Evolutionary conservation across 92 coral and sea anemone species (phyloP).

Genomic region (Pocillopora meandrina): DNA sequence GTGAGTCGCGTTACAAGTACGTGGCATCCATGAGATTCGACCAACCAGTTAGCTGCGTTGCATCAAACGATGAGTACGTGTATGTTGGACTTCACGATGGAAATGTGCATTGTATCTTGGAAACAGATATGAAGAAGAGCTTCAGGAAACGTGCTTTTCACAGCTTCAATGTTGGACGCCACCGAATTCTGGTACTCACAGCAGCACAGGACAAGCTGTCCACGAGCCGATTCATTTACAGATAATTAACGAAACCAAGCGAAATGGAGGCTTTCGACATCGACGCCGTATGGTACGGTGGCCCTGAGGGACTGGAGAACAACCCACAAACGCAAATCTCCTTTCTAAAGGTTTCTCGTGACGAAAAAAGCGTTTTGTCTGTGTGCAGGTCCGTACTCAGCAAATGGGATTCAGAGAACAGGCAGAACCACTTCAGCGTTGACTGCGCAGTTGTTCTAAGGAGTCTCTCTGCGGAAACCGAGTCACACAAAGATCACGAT

Average conservation of each 20-base stretch:
- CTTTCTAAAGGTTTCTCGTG: conserved; percentile 59
- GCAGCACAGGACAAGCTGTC: conserved; percentile 72
- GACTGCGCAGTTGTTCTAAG: conserved; percentile 71
- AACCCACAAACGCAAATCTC: conserved; percentile 80
- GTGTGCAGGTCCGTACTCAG: conserved; percentile 82
- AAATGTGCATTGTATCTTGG: conserved; percentile 66
- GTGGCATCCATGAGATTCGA: conserved; percentile 58
- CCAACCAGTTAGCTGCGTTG: conserved; percentile 73
- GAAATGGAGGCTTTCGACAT: conserved; percentile 91
- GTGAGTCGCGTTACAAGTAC: conserved; percentile 56
- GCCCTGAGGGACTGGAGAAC: conserved; percentile 67
- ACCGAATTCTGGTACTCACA: conserved; percentile 66
- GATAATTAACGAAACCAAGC: conserved; percentile 70
- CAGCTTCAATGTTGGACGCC: conserved; percentile 68
- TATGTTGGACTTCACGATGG: conserved; percentile 89
- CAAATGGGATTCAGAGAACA: conserved; percentile 76
- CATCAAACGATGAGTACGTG: conserved; percentile 77
- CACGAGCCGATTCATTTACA: conserved; percentile 79
- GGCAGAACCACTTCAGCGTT: conserved; percentile 68
- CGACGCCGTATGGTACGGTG: conserved; percentile 93
- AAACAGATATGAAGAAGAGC: conserved; percentile 77
- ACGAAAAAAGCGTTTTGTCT: conserved; percentile 69
- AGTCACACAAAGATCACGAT: conserved; percentile 2
- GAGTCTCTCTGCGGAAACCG: conserved; percentile 15
- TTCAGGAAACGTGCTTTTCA: conserved; percentile 63